phyloP scores from a whole-genome alignment of 1,140 invertebrate species.

The Plodia interpunctella region DNA sequence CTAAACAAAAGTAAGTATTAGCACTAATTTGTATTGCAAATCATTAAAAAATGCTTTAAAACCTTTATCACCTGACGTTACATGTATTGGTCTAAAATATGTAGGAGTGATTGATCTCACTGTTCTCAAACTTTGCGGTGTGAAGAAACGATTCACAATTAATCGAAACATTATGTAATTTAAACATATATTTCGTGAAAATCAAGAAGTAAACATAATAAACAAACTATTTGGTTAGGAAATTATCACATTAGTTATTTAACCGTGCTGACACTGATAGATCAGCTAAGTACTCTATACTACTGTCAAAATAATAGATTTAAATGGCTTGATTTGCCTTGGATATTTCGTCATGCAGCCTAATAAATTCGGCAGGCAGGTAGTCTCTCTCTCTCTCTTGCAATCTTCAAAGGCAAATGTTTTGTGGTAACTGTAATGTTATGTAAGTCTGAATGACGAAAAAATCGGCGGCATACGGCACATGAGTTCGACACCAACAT shows the following conservation, averaged over 20 bases:
- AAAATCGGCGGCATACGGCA: too few relatives aligned
- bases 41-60: constrained; percentile 14
- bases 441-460: too few relatives aligned
- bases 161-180: constrained; percentile 30
- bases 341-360: not conserved
- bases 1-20: constrained; percentile 43
- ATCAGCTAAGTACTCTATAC: not conserved
- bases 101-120: constrained; percentile 7
- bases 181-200: constrained; percentile 11
- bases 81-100: constrained; percentile 34
- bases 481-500: too few relatives aligned
- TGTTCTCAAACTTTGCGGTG: constrained; percentile 13
- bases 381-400: too few relatives aligned
- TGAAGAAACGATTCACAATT: constrained; percentile 17
- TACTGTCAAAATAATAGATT: not conserved
- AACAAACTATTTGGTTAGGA: constrained; percentile 25
- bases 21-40: constrained; percentile 16
- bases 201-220: constrained; percentile 10
- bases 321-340: not conserved
- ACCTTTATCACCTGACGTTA: constrained; percentile 38
- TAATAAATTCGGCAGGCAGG: too few relatives aligned
- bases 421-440: too few relatives aligned
- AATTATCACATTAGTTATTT: constrained; percentile 9
- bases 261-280: constrained; percentile 1
- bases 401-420: too few relatives aligned